Evolutionary conservation across 2,888 invertebrate species (phyloP).

Genomic region (Adela reaumurella): DNA sequence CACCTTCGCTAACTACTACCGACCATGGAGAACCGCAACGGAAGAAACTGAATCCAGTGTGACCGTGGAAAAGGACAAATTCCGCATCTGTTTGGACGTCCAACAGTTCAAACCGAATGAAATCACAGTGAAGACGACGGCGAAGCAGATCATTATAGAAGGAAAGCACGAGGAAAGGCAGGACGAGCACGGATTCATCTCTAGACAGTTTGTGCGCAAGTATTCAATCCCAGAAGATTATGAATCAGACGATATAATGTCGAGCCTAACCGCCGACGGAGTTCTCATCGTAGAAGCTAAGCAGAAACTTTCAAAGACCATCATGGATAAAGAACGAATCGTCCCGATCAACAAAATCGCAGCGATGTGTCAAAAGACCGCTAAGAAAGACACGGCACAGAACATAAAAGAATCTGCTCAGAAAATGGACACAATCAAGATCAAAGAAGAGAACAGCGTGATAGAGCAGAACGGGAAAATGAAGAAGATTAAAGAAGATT

Average conservation of each 20-base stretch:
- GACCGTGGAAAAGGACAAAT: conserved; percentile 25
- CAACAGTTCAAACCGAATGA: conserved; percentile 67
- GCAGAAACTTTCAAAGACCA: conserved; percentile 12
- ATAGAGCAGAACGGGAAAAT: background rate
- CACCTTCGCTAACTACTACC: conserved; percentile 17
- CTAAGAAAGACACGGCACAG: background rate
- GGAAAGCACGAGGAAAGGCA: conserved; percentile 46
- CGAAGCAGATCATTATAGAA: conserved; percentile 58
- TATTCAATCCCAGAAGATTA: conserved; percentile 34
- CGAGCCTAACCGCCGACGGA: conserved; percentile 25
- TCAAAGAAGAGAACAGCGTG: background rate
- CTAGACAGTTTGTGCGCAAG: conserved; percentile 40
- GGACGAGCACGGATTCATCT: conserved; percentile 43
- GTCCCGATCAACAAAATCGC: conserved; percentile 17
- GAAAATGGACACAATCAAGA: background rate
- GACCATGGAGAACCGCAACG: conserved; percentile 21
- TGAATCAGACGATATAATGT: conserved; percentile 20
- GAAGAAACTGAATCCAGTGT: conserved; percentile 23
- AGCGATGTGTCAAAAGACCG: background rate
- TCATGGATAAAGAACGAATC: conserved; percentile 17
- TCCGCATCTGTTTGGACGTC: conserved; percentile 62
- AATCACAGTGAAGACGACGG: conserved; percentile 62
- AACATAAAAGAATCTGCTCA: background rate
- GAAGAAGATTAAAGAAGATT: background rate
- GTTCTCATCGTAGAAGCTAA: conserved; percentile 20